Percentiles rank a stretch among this genome's conserved stretches.
These are phyloP conservation scores for Myotis yumanensis DNA, from an alignment of 2,113 vertebrate genomes.

Conservation along the genomic window DNA sequence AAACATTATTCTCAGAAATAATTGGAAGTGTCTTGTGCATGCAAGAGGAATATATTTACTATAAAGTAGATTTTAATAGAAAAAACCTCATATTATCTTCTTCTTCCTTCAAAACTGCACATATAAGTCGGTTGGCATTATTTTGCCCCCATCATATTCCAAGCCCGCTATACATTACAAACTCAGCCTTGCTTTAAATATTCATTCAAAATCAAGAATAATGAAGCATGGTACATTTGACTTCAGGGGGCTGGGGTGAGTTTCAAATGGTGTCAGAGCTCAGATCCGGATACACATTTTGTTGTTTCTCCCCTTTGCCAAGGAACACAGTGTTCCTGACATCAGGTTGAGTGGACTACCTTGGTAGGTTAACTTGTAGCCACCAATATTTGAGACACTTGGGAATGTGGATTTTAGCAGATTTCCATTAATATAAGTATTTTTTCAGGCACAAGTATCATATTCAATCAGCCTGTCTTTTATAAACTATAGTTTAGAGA, in stretches of 20 bases:
- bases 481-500: not conserved
- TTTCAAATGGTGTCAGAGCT: not conserved
- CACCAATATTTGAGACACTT: not conserved
- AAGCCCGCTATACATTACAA: not conserved
- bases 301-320: not conserved
- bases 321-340: not conserved
- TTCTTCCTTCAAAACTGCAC: not conserved
- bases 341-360: not conserved
- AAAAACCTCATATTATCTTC: not conserved
- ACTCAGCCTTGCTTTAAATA: not conserved
- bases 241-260: not conserved
- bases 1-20: not conserved
- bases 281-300: not conserved
- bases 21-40: not conserved
- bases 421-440: not conserved
- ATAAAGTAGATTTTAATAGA: not conserved
- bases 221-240: not conserved
- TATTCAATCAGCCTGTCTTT: not conserved
- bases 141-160: not conserved
- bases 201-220: not conserved
- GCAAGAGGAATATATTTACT: not conserved
- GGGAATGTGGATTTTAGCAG: not conserved
- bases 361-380: not conserved
- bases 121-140: not conserved
- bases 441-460: not conserved